Conservation (phyloP, 2,888 invertebrate genomes). For the Galerucella pusilla region DNA sequence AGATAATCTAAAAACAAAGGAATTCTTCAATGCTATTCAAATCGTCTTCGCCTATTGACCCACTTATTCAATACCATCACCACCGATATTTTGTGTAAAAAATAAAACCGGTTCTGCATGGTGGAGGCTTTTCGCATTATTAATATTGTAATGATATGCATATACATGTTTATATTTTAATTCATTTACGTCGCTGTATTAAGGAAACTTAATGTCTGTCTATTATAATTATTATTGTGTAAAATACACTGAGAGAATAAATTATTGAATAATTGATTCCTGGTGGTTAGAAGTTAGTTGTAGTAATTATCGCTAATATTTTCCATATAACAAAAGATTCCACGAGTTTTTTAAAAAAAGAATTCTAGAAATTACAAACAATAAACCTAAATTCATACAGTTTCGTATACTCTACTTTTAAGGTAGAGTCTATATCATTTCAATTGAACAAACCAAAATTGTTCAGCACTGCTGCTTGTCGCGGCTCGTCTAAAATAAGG, state of each 20-base stretch:
- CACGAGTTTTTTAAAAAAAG: too few species aligned
- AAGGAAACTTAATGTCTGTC: not conserved
- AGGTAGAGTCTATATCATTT: too few species aligned
- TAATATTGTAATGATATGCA: constrained; percentile 3
- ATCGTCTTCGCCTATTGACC: not conserved
- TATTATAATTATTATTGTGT: not conserved
- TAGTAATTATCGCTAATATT: not conserved
- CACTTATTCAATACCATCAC: constrained; percentile 8
- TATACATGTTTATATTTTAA: constrained; percentile 9
- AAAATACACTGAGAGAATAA: not conserved
- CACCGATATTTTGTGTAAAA: not conserved
- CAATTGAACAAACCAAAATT: too few species aligned
- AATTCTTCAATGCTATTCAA: not conserved
- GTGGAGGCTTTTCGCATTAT: not conserved
- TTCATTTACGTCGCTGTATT: not conserved
- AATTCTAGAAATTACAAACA: too few species aligned
- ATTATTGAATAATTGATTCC: not conserved
- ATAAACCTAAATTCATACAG: too few species aligned
- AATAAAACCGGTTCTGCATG: constrained; percentile 2
- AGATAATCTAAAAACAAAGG: not conserved
- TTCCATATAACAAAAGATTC: too few species aligned
- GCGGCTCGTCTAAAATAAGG: too few species aligned
- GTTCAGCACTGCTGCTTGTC: too few species aligned
- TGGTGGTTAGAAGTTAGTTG: not conserved
- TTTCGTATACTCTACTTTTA: too few species aligned